Conservation (phyloP, 2,113 vertebrate genomes). For the Pteruthius melanotis region DNA sequence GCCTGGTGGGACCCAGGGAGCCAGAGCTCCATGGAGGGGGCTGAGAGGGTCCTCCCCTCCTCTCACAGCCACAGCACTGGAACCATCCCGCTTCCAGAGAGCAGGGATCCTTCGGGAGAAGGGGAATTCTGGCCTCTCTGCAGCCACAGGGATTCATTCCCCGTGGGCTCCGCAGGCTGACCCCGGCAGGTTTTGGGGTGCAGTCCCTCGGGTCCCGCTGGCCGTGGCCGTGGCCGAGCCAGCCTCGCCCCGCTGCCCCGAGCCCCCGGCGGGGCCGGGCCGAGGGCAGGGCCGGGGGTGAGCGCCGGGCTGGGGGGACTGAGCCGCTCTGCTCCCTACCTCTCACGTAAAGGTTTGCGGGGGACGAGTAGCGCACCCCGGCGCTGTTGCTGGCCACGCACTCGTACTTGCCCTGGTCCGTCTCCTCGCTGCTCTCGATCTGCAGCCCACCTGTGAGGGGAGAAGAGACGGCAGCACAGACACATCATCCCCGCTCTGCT, state of each 20-base stretch:
- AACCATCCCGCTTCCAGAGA: not conserved
- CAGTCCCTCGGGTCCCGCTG: not conserved
- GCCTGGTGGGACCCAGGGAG: not conserved
- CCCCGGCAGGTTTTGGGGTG: not conserved
- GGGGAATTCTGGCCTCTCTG: not conserved
- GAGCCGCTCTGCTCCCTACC: constrained; percentile 88
- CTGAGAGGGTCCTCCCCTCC: not conserved
- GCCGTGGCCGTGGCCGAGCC: not conserved
- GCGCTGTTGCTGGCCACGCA: constrained; percentile 97
- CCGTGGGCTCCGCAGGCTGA: not conserved
- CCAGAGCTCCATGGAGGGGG: not conserved
- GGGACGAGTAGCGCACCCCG: constrained; percentile 95
- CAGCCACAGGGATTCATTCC: rapidly evolving
- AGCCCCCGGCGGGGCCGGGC: not conserved
- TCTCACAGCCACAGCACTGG: not conserved
- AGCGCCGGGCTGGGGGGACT: too few species aligned
- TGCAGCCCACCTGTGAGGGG: constrained; percentile 89
- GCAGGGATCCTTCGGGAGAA: not conserved
- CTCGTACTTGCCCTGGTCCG: constrained; percentile 98
- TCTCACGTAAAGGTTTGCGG: constrained; percentile 99
- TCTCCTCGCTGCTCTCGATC: constrained; percentile 99
- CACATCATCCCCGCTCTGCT: not conserved
- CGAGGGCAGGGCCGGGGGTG: not conserved
- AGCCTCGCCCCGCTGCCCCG: rapidly evolving
- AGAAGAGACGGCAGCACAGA: constrained; percentile 44